Percentiles rank a stretch among this genome's conserved stretches.
phyloP scores from a whole-genome alignment of 2,888 invertebrate species.

The Hypolimnas misippus region DNA sequence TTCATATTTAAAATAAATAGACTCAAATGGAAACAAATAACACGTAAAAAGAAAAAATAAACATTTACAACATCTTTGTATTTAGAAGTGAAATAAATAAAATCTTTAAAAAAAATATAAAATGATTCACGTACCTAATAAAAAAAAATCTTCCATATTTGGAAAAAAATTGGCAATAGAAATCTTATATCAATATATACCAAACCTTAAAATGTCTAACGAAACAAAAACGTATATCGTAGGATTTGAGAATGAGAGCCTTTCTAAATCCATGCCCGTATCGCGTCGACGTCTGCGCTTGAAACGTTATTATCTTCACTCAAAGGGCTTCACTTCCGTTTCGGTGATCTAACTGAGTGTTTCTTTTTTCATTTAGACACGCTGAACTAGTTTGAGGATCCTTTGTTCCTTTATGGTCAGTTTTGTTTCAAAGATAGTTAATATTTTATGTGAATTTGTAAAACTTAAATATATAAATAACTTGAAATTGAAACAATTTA shows the following conservation, averaged over 20 bases:
- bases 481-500: background rate
- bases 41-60: too few species aligned
- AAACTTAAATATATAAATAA: background rate
- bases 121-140: too few species aligned
- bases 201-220: too few species aligned
- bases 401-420: slow-evolving; percentile 13
- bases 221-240: slow-evolving; percentile 28
- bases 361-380: slow-evolving; percentile 60
- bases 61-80: too few species aligned
- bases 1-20: too few species aligned
- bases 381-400: slow-evolving; percentile 41
- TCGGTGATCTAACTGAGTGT: slow-evolving; percentile 69
- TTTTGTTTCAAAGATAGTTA: slow-evolving; percentile 5
- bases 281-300: slow-evolving; percentile 61
- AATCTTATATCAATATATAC: too few species aligned
- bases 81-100: too few species aligned
- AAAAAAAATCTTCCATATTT: too few species aligned
- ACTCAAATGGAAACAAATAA: too few species aligned
- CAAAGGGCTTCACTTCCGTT: slow-evolving; percentile 74
- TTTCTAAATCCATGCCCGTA: slow-evolving; percentile 54
- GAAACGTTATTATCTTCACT: slow-evolving; percentile 77
- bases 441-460: background rate
- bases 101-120: too few species aligned
- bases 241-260: slow-evolving; percentile 49
- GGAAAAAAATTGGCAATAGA: too few species aligned